A percentile compares a stretch with the other conserved stretches of the same genome.
phyloP scores from a whole-genome alignment of 2,888 invertebrate species.

The Yponomeuta cagnagella region DNA sequence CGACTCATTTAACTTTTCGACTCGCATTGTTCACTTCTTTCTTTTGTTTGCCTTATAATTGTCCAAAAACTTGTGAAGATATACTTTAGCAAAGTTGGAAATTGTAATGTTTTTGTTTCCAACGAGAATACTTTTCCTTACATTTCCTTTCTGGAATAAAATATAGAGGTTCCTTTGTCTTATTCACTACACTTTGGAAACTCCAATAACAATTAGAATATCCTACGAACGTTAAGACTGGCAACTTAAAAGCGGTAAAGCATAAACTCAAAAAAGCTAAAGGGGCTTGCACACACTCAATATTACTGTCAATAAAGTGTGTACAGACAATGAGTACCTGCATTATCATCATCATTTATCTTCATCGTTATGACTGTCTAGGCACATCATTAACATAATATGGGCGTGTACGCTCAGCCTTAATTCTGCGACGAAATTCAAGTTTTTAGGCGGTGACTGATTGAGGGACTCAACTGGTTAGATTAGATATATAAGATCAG shows the following conservation, averaged over 20 bases:
- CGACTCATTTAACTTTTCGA: not conserved
- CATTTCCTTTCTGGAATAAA: not conserved
- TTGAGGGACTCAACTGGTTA: too few relatives aligned
- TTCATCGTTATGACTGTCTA: too few relatives aligned
- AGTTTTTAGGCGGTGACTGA: too few relatives aligned
- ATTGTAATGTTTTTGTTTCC: not conserved
- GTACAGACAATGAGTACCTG: too few relatives aligned
- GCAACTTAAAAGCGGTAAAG: not conserved
- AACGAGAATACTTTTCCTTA: not conserved
- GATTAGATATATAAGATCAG: too few relatives aligned
- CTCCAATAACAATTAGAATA: not conserved
- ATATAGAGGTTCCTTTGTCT: not conserved
- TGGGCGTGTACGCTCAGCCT: too few relatives aligned
- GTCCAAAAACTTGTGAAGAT: not conserved
- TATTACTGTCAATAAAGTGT: too few relatives aligned
- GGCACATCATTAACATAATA: too few relatives aligned
- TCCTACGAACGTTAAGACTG: not conserved
- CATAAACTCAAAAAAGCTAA: too few relatives aligned
- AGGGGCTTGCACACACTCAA: too few relatives aligned
- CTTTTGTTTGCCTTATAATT: slow-evolving; percentile 1
- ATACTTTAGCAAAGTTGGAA: not conserved
- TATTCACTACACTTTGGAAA: not conserved
- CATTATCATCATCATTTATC: too few relatives aligned
- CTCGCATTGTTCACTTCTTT: slow-evolving; percentile 1
- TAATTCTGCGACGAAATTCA: too few relatives aligned